Evolutionary conservation across 2,888 invertebrate genomes (phyloP), one percentile per base, ranked within the genome.

Genomic region (Eupithecia pulchellata): DNA sequence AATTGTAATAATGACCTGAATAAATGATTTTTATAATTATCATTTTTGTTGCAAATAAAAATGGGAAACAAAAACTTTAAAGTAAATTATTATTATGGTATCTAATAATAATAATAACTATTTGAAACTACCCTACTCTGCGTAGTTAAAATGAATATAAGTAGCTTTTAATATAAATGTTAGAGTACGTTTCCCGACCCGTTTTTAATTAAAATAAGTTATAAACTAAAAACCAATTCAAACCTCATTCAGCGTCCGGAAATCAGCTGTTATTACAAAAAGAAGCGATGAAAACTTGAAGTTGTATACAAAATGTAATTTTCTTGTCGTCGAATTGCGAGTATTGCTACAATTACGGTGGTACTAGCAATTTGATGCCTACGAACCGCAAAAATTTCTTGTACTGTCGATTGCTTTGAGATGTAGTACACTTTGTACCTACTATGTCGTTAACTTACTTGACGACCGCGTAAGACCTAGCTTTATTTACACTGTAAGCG

Each of bases 231-330:
- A 25, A 52, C 25, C 25, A 25, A 47, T 25, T 1, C 52, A 4
- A 25, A 52, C 25, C 52, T 13, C 52, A 52, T 52, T 52, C 25
- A 42, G 52, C 25, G 25, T 2, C 25, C 52, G 25, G 52, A 52
- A 52, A 52, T 52, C 25, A 52, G 52, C 20, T 25, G 52, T 25
- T 52, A 52, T 52, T 25, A 52, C 52, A 52, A 52, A 52, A 52
- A 52, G 52, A 47, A 47, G 20, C 20, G 1, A 11, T 47, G 47
- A 25, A 52, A 52, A 52, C 62, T 29, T 66, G 65, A n/a, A 27
- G 17, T 52, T 52, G 11, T 52, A 25, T 25, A 39, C 57, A 57
- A 29, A 66, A 39, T 58, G 57, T 57, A 65, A 66, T 58, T 66
- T 58, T 42, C 55, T 25, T 20, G 57, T 29, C 29, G 13, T 36